Percentiles rank a stretch among this genome's conserved stretches.
Conservation (phyloP, 2,797 vertebrate species). For the Gallinago nigripennis region DNA sequence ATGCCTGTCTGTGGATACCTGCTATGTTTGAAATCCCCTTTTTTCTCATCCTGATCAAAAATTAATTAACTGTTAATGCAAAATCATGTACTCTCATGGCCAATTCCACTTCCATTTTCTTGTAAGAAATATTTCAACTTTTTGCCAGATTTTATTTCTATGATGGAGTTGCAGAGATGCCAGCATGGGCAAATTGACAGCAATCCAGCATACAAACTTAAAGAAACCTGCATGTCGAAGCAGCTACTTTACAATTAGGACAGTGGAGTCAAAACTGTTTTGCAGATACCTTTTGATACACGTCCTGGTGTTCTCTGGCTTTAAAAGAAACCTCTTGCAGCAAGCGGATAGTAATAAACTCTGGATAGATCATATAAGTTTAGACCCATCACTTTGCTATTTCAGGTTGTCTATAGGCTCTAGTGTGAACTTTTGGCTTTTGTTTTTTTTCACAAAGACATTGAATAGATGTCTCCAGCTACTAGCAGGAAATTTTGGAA, state of each 20-base stretch:
- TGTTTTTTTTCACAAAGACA: background rate
- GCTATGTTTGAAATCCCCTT: background rate
- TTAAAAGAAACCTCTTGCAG: slow-evolving; percentile 4
- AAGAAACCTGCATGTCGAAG: background rate
- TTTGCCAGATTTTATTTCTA: background rate
- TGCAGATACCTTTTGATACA: background rate
- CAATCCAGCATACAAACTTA: background rate
- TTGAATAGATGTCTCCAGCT: background rate
- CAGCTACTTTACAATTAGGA: background rate
- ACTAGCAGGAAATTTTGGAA: background rate
- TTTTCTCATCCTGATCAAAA: background rate
- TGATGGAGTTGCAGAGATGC: background rate
- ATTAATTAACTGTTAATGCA: background rate
- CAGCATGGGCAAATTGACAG: background rate
- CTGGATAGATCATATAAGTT: background rate
- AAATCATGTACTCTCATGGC: fast-evolving
- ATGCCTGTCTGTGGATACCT: background rate
- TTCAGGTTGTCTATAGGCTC: background rate
- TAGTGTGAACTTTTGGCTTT: background rate
- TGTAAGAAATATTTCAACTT: background rate
- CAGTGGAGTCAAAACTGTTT: background rate
- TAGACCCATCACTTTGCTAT: background rate
- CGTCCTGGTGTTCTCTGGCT: background rate
- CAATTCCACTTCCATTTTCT: background rate
- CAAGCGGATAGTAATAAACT: background rate